Conservation (phyloP, 2,797 vertebrate genomes). For the Ctenopoma multispine region DNA sequence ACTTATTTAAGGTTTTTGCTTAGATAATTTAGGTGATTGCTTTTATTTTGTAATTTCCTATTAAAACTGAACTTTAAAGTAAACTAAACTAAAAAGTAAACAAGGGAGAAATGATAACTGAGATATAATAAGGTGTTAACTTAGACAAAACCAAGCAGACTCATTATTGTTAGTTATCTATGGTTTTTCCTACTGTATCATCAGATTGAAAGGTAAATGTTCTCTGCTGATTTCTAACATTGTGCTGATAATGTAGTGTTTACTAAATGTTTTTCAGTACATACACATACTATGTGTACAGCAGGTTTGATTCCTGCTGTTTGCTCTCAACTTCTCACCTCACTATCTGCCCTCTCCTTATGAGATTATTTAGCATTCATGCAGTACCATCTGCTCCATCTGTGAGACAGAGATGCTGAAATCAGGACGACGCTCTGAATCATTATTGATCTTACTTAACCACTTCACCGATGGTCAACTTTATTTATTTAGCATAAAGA, state of each 20-base stretch:
- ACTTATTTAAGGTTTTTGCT: too few species aligned
- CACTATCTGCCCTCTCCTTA: not conserved
- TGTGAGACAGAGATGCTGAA: constrained; percentile 11
- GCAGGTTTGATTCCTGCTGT: not conserved
- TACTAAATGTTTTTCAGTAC: not conserved
- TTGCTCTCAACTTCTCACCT: not conserved
- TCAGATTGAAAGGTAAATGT: not conserved
- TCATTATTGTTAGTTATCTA: too few species aligned
- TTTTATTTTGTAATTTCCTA: too few species aligned
- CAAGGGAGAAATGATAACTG: too few species aligned
- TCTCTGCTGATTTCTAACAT: not conserved
- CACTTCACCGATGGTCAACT: constrained; percentile 12
- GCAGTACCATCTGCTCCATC: constrained; percentile 17
- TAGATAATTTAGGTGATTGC: too few species aligned
- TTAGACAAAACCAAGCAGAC: too few species aligned
- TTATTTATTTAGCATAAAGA: constrained; percentile 7
- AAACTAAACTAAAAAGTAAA: too few species aligned
- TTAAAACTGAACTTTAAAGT: too few species aligned
- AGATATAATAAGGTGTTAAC: too few species aligned
- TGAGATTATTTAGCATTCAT: constrained; percentile 18
- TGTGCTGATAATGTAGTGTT: not conserved
- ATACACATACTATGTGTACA: not conserved
- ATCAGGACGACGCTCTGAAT: constrained; percentile 13
- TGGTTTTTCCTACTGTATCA: not conserved
- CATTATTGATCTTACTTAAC: constrained; percentile 18